Evolutionary conservation across 2,113 vertebrate genomes (phyloP), one percentile per base, ranked within the genome.

Genomic region (Syngnathoides biaculeatus): DNA sequence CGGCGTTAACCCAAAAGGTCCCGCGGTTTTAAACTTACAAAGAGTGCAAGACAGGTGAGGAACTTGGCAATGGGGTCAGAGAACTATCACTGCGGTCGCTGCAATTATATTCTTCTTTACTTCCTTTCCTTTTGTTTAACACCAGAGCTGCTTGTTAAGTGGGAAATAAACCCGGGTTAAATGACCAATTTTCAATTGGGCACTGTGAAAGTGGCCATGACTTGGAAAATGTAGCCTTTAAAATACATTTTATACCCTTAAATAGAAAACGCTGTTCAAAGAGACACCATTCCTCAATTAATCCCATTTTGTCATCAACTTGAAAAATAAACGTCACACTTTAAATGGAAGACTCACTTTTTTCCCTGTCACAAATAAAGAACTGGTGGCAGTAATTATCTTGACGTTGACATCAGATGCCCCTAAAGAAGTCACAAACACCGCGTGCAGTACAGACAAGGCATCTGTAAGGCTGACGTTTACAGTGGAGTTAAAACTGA

Each of bases 1-100:
- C 26, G 80, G 79, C 81, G 83, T 80, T 85, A 78, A 86, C 74
- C 78, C 73, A 81, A 73, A 74, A 76, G 77, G 76, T 85, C 72
- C 76, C 35, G 73, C 58, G 83, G 76, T 82, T 82, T 88, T 87
- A 79, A 75, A 86, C 80, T 85, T 70, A 89, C 87, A 88, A 84
- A 79, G 86, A 80, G 77, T 67, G 64, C 67, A 50, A 62, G 82
- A 71, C 68, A 70, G 78, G 68, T 79, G 57, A 79, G 64, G 75
- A 71, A 69, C 61, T 58, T 73, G 67, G 39, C 42, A 74, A 43
- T 76, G 65, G 71, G 84, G 83, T 82, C 82, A 84, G 3, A 58
- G 69, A 38, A 65, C 58, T 48, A 62, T 8, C 63, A 38, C 12
- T 43, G 40, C 2, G 40, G 39, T 9, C 15, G 40, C 11, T 43